Conservation (phyloP, 53 echinoderm and acorn worm species). For the Temnopleurus reevesii region DNA sequence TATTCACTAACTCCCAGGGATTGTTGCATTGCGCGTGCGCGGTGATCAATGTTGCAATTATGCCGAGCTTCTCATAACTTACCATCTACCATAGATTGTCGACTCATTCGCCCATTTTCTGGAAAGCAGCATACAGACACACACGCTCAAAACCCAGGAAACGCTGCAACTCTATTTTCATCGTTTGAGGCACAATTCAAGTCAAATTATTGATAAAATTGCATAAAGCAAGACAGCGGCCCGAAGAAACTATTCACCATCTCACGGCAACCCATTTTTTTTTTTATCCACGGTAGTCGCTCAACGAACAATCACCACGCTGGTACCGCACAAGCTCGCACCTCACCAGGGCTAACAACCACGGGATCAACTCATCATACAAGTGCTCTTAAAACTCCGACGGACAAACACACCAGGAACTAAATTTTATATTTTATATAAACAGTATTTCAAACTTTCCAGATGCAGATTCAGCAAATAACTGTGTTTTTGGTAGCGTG, state of each 20-base stretch:
- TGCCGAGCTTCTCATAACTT: conserved; percentile 8
- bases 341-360: not conserved
- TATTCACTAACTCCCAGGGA: conserved; percentile 2
- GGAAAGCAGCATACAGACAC: not conserved
- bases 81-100: conserved; percentile 17
- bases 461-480: conserved; percentile 36
- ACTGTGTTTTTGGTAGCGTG: conserved; percentile 36
- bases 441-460: not conserved
- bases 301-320: no score
- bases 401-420: not conserved
- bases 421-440: conserved; percentile 9
- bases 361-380: not conserved
- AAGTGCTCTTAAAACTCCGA: conserved; percentile 35
- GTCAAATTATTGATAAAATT: not conserved
- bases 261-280: no score
- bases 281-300: no score
- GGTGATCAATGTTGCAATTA: not conserved
- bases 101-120: not conserved
- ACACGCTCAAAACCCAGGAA: conserved; percentile 8
- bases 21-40: not conserved
- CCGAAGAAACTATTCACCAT: not conserved
- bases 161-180: not conserved
- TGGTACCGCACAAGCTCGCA: not conserved
- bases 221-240: not conserved
- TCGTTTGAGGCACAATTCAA: not conserved